Conservation (phyloP, 2,797 vertebrate genomes). For the Glyptemys insculpta region DNA sequence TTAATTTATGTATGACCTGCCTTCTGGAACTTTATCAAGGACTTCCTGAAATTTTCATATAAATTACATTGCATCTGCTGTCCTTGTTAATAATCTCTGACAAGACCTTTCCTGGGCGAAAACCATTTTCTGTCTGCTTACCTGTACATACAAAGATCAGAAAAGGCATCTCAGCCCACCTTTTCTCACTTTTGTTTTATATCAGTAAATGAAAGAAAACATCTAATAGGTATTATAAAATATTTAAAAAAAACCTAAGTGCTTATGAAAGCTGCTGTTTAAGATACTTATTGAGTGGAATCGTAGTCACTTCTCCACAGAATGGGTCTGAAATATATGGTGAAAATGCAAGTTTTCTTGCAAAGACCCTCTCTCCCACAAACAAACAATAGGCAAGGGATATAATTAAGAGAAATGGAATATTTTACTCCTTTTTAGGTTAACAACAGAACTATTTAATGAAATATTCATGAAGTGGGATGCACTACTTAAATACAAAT, state of each 20-base stretch:
- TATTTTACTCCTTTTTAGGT: constrained; percentile 15
- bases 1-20: constrained; percentile 26
- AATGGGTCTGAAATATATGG: not conserved
- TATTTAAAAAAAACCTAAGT: fast-evolving
- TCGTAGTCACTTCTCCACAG: not conserved
- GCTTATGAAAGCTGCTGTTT: not conserved
- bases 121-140: constrained; percentile 12
- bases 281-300: not conserved
- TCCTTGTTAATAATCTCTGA: constrained; percentile 6
- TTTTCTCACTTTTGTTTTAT: not conserved
- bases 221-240: not conserved
- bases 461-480: constrained; percentile 23
- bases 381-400: not conserved
- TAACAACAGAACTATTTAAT: constrained; percentile 46
- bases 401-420: not conserved
- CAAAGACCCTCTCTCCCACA: not conserved
- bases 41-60: constrained; percentile 49
- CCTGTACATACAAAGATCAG: constrained; percentile 17
- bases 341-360: not conserved
- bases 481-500: constrained; percentile 26
- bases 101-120: not conserved
- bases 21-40: constrained; percentile 54
- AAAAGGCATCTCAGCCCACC: not conserved
- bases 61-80: constrained; percentile 32
- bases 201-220: not conserved